Evolutionary conservation across 2,888 invertebrate species (phyloP), one percentile per base, ranked within the genome.

Genomic region (Ophion ellenae): DNA sequence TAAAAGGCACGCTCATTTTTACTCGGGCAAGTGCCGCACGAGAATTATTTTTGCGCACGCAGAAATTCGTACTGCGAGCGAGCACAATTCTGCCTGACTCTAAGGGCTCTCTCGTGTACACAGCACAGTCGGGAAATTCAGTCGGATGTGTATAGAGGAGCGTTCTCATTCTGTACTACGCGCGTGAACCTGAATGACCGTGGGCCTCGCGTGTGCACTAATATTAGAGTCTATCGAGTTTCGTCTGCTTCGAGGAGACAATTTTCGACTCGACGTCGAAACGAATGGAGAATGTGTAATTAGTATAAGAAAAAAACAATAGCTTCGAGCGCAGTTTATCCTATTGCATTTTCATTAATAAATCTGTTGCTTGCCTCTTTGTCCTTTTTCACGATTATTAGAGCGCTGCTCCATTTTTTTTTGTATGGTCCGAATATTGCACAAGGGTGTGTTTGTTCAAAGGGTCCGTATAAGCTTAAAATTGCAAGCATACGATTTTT

Each of bases 131-230:
- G 11, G 3, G 67, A 45, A 45, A 69, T 69, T 69, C 40, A 69
- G 20, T 20, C 45, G 10, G 20, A 20, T 45, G 20, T 45, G 0
- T 20, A 1, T 6, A 17, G 20, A 69, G 40, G 74, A 10, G 59
- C 28, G 45, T 61, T 76, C 70, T 83, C 90, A 88, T 91, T 92
- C 91, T 88, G 89, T 89, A 88, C 89, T 87, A 86, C 83, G 86
- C 83, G 78, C 83, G 76, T 83, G 89, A 88, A 89, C 89, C 90
- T 92, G 90, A 92, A 92, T 92, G 92, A 89, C 90, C 89, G 89
- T 87, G 88, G 53, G 86, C 86, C 86, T 84, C 83, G 89, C 86
- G 69, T 28, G 28, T 67, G 78, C 73, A 80, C 91, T 90, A 92
- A 92, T 90, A 91, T 91, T 92, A 91, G 89, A 70, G 66, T n/a